These are phyloP conservation scores for Drosophila multiciliata DNA, from an alignment of 2,888 invertebrate genomes.

Conservation along the genomic window DNA sequence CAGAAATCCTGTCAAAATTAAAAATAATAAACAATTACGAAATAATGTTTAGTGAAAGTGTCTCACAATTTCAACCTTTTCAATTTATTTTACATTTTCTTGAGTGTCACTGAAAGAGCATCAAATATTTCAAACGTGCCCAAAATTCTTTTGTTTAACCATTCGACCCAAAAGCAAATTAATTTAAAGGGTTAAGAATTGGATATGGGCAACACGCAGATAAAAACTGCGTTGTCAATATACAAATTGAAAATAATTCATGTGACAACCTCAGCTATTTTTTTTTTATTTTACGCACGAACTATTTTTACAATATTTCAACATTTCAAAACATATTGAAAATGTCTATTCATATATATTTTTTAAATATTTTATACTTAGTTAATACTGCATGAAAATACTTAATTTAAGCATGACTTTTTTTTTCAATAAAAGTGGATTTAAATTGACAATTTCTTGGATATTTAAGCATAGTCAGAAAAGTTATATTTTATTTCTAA, in stretches of 20 bases:
- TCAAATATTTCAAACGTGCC: neutral
- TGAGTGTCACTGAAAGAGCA: conserved; percentile 33
- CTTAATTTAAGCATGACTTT: neutral
- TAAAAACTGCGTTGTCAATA: neutral
- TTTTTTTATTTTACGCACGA: neutral
- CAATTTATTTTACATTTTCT: neutral
- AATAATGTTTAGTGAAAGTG: neutral
- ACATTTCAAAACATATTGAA: neutral
- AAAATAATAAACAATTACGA: neutral
- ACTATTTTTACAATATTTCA: neutral
- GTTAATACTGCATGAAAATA: neutral
- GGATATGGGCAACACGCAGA: neutral
- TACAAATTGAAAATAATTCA: conserved; percentile 1
- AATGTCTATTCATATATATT: neutral
- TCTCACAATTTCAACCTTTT: neutral
- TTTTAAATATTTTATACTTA: neutral
- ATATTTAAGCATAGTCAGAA: neutral
- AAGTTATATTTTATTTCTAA: neutral
- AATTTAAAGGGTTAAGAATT: neutral
- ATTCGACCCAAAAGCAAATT: neutral
- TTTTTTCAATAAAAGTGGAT: neutral
- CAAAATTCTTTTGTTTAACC: conserved; percentile 1
- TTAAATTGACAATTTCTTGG: neutral
- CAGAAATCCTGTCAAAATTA: neutral
- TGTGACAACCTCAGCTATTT: neutral